phyloP scores from a whole-genome alignment of 2,888 invertebrate genomes.

The Orthosia gothica region DNA sequence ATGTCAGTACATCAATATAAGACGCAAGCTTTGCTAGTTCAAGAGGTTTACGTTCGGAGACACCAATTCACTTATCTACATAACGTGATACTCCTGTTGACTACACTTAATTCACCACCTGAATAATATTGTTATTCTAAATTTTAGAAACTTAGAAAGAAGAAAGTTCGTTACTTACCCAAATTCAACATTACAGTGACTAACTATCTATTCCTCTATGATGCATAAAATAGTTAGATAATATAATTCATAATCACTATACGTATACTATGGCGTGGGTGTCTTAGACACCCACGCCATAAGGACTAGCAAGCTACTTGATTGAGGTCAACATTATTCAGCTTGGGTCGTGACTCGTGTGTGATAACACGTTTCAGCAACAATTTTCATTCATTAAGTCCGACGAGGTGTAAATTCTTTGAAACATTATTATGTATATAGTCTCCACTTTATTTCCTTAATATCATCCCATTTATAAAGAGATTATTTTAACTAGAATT shows the following conservation, averaged over 20 bases:
- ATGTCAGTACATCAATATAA: not conserved
- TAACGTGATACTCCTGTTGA: not conserved
- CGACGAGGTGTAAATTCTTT: conserved; percentile 9
- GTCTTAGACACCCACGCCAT: not conserved
- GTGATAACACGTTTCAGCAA: not conserved
- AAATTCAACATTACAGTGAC: not conserved
- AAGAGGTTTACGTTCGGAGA: not conserved
- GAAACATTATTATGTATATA: not conserved
- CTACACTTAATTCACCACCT: not conserved
- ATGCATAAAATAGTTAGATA: not conserved
- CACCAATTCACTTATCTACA: not conserved
- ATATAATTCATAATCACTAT: not conserved
- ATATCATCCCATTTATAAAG: not conserved
- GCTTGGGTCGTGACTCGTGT: not conserved
- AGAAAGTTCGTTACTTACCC: not conserved
- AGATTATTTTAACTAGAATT: conserved; percentile 1
- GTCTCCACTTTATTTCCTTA: conserved; percentile 8
- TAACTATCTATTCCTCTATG: not conserved
- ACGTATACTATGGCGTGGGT: too few species aligned
- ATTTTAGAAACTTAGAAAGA: too few species aligned
- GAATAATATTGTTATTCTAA: not conserved
- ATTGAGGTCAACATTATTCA: conserved; percentile 31
- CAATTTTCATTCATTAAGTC: conserved; percentile 23
- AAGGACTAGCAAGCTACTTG: conserved; percentile 2
- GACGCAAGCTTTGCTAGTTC: not conserved